These are phyloP conservation scores for Pachydiplax longipennis DNA, from an alignment of 2,888 invertebrate species.

Conservation along the genomic window DNA sequence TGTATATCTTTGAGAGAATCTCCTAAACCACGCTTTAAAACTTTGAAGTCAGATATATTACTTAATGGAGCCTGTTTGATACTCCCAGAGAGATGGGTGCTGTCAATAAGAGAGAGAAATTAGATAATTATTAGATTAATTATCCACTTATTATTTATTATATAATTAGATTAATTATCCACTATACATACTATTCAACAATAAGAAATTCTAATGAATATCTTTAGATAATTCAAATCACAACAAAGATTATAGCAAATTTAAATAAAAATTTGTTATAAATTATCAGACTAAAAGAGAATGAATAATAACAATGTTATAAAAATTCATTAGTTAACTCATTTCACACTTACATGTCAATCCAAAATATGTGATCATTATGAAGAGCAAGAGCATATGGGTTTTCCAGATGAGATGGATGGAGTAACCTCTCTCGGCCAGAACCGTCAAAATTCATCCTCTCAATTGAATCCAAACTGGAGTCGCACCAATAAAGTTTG, in stretches of 20 bases:
- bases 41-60: constrained; percentile 66
- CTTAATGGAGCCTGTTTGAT: constrained; percentile 70
- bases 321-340: too few relatives aligned
- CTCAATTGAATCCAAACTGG: constrained; percentile 74
- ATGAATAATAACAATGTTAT: too few relatives aligned
- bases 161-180: too few relatives aligned
- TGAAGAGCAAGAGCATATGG: constrained; percentile 73
- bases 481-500: constrained; percentile 83
- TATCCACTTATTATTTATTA: too few relatives aligned
- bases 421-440: constrained; percentile 63
- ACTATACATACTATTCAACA: background rate
- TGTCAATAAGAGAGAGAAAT: constrained; percentile 52
- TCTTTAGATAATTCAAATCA: too few relatives aligned
- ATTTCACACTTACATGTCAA: constrained; percentile 69
- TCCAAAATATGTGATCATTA: constrained; percentile 75
- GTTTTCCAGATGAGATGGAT: constrained; percentile 62
- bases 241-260: too few relatives aligned
- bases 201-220: too few relatives aligned
- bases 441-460: constrained; percentile 74
- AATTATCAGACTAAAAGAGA: too few relatives aligned
- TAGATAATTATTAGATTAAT: too few relatives aligned
- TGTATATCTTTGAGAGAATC: constrained; percentile 74
- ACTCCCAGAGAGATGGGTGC: constrained; percentile 67
- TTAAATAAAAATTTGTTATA: too few relatives aligned
- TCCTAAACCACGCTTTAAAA: constrained; percentile 67